Percentiles rank a stretch among this genome's conserved stretches.
These are phyloP conservation scores for Natrix natrix DNA, from an alignment of 2,797 vertebrate species.

Conservation along the genomic window DNA sequence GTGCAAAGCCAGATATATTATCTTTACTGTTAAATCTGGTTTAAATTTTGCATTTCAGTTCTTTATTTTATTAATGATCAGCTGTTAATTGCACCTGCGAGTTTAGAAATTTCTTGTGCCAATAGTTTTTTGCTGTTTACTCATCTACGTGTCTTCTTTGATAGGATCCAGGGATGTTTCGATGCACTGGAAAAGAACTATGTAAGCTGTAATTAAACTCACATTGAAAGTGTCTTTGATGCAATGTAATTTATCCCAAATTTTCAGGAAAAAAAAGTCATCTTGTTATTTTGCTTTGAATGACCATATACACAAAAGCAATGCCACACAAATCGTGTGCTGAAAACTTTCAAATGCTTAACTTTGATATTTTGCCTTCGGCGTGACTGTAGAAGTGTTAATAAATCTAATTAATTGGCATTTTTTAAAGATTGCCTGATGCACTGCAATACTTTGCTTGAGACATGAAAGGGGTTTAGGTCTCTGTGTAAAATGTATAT, in stretches of 20 bases:
- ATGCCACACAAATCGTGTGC: background rate
- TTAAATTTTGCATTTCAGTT: constrained; percentile 21
- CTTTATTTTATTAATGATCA: constrained; percentile 8
- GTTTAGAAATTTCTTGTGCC: background rate
- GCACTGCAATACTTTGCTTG: background rate
- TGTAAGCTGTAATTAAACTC: constrained; percentile 74
- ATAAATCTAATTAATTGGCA: background rate
- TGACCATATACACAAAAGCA: background rate
- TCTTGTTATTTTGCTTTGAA: background rate
- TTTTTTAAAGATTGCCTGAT: background rate
- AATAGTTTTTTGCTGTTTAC: background rate
- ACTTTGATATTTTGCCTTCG: background rate
- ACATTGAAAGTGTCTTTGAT: constrained; percentile 21
- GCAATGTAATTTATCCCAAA: constrained; percentile 26
- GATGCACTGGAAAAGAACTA: constrained; percentile 91
- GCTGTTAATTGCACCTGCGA: background rate
- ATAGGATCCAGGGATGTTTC: constrained; percentile 92
- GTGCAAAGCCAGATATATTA: background rate
- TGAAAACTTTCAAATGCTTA: background rate
- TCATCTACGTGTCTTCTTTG: constrained; percentile 48
- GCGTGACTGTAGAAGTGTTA: background rate
- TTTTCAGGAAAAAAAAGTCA: background rate
- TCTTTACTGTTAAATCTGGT: background rate
- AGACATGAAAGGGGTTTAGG: background rate
- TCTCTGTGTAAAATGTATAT: background rate